Base-by-base conservation (phyloP, 2,888 invertebrate genomes). In the Lasius platythorax region DNA sequence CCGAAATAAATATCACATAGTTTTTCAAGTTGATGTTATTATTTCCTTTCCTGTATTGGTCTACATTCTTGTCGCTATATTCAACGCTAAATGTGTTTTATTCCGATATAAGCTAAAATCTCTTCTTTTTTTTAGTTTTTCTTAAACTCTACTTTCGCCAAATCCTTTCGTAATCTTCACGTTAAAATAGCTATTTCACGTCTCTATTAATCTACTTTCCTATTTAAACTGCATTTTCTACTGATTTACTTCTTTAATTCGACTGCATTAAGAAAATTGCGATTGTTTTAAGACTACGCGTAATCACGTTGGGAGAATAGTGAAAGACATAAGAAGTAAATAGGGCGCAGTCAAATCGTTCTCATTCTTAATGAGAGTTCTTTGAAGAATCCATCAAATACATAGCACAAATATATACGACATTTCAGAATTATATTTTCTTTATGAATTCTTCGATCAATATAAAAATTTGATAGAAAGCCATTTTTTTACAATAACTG, bases 191-290 rank as follows among this genome's bases (percentile, higher is more conserved):
- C 11, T 56, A 53, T 72, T 28, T 63, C 30, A 15, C 18, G 40
- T 28, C 6, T 61, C 30, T 68, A 30, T 68, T 43, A 28, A 74
- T 74, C 63, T 74, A 63, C 28, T 74, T 63, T 63, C 23, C 40
- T 61, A 73, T 73, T n/a, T 63, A 15, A 28, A 63, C 28, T 43
- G 8, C 11, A 18, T 63, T 74, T 50, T 68, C 23, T 70, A 9
- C 4, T 37, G 37, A 70, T 68, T 37, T 68, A 40, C 53, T 53
- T 76, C 12, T 53, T 70, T 56, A 50, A 9, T 30, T 40, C 18
- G 37, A 68, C n/a, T 76, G 70, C 76, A 76, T 76, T 76, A 76
- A 76, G 76, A 70, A 76, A 76, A 76, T 76, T 76, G 70, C 70
- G 6, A 40, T 53, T 30, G 12, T 70, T 76, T 76, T 43, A 76